Evolutionary conservation across 2,113 vertebrate species (phyloP).

Genomic region (Bufo gargarizans): DNA sequence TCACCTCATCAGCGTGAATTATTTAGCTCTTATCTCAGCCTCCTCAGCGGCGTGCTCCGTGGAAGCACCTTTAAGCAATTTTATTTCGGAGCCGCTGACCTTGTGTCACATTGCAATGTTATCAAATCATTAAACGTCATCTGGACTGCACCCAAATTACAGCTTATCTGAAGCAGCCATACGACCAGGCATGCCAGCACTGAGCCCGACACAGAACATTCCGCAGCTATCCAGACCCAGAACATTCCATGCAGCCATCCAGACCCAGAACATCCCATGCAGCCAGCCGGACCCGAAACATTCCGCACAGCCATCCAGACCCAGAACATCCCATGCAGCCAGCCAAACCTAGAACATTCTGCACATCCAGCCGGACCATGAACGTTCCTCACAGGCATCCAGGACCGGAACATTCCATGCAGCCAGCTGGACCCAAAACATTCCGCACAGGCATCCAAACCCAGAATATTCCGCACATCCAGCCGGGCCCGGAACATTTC

Average conservation of each 20-base stretch:
- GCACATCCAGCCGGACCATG: no score
- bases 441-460: no score
- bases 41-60: slow-evolving; percentile 40
- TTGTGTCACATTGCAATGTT: slow-evolving; percentile 55
- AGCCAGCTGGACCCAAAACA: no score
- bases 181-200: slow-evolving; percentile 1
- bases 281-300: no score
- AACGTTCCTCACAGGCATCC: no score
- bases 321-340: no score
- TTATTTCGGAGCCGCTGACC: slow-evolving; percentile 54
- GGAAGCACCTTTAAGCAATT: slow-evolving; percentile 53
- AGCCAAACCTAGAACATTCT: no score
- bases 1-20: slow-evolving; percentile 59
- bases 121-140: slow-evolving; percentile 53
- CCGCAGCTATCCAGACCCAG: neutral
- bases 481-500: no score
- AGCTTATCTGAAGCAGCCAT: slow-evolving; percentile 31
- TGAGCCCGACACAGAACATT: neutral
- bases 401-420: no score
- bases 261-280: no score
- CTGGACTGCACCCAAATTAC: slow-evolving; percentile 49
- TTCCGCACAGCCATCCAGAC: no score
- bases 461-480: no score
- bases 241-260: neutral
- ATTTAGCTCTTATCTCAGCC: slow-evolving; percentile 56